Base-by-base conservation (phyloP, 1,140 invertebrate species). In the Drosophila nigrodunni region DNA sequence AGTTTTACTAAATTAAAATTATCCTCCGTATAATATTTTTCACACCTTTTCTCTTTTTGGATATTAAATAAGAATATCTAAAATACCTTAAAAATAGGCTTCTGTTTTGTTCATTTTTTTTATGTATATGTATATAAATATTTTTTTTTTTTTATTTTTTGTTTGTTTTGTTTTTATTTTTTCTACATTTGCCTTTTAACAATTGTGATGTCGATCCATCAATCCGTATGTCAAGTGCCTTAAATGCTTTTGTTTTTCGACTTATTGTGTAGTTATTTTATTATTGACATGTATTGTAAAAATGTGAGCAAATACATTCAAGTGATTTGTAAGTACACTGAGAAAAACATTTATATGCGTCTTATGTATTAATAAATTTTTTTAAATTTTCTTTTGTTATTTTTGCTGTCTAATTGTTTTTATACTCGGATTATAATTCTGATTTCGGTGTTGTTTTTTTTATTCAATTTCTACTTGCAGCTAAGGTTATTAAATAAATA, bases 11-110 rank as follows among this genome's bases (percentile, higher is more conserved):
- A 88, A 78, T 81, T 78, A 83, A 88, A 83, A 89, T 66, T 76
- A 46, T 76, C 64, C 46, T 85, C 6, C 70, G 44, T 85, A 66
- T 80, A 69, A 13, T 46, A 69, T 78, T 72, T 77, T 49, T 46
- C 49, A 71, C 47, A 55, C 69, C 66, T 78, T 72, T 72, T 79
- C 68, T 65, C 49, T 69, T 66, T 76, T 74, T 91, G 92, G 92
- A 92, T 91, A 88, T 92, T 92, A 92, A 92, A 92, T 92, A 92
- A 92, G 92, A 92, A 92, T 92, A 92, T 92, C 91, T 92, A 92
- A 92, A 92, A 92, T 92, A 92, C 92, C 91, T 92, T 92, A 92
- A 80, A 37, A 65, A 58, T 75, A 71, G 77, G 69, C 44, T 82
- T 72, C 35, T 71, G 46, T 71, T 74, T 60, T 52, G 15, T 55